Conservation (phyloP, 1,140 invertebrate species). For the Brachionus koreanus region DNA sequence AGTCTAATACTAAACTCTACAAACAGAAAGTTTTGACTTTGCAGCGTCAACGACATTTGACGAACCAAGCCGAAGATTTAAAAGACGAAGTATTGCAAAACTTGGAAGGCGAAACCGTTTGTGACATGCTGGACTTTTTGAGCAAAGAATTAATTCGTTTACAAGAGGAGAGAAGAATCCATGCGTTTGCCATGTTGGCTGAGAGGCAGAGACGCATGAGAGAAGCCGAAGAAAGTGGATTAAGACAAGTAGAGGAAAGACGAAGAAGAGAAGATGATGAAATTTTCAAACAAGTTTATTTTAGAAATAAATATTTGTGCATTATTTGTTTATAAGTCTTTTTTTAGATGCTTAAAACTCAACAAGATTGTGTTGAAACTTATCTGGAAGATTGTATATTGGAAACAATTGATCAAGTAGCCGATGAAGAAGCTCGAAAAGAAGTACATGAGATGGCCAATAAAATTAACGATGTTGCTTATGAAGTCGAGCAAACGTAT, state of each 20-base stretch:
- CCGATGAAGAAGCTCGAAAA: slow-evolving; percentile 61
- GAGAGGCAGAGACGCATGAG: slow-evolving; percentile 66
- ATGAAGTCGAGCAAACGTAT: slow-evolving; percentile 57
- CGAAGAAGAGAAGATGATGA: slow-evolving; percentile 69
- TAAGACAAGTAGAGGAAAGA: slow-evolving; percentile 67
- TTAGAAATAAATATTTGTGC: not conserved
- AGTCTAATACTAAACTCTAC: slow-evolving; percentile 56
- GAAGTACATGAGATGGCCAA: slow-evolving; percentile 62
- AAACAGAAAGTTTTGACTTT: slow-evolving; percentile 58
- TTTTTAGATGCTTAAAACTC: slow-evolving; percentile 61
- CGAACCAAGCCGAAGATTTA: slow-evolving; percentile 49
- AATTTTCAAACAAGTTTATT: slow-evolving; percentile 67
- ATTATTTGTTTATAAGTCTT: slow-evolving; percentile 4
- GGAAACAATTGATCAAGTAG: slow-evolving; percentile 63
- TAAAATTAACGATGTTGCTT: slow-evolving; percentile 63
- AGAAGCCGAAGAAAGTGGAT: slow-evolving; percentile 70
- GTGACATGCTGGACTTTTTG: slow-evolving; percentile 68
- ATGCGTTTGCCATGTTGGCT: slow-evolving; percentile 67
- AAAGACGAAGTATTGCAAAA: slow-evolving; percentile 50
- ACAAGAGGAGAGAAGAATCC: slow-evolving; percentile 68
- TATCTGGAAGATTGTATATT: slow-evolving; percentile 67
- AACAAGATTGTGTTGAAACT: slow-evolving; percentile 64
- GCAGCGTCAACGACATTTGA: slow-evolving; percentile 55
- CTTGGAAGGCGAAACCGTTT: slow-evolving; percentile 64
- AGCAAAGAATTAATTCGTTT: slow-evolving; percentile 70